Base-by-base conservation (phyloP, 2,888 invertebrate genomes). In the Neoaliturus tenellus region DNA sequence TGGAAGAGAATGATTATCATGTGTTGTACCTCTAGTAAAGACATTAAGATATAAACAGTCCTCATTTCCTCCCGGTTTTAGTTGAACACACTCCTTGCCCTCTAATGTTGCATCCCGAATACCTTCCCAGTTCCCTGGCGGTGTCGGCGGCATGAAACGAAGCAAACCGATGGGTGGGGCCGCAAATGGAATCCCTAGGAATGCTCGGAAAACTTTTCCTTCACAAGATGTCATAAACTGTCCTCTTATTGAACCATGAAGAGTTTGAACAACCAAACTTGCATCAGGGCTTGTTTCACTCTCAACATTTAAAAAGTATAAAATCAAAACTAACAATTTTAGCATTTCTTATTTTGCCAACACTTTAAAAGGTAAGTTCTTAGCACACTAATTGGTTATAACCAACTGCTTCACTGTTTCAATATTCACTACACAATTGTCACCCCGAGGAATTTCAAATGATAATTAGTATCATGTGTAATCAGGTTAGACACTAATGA, bases 21-120 rank as follows among this genome's bases (percentile, higher is more conserved):
- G 41, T 5, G 0, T 17, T 14, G 23, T 41, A 5, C 51, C 62
- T n/a, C 55, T 67, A 25, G 84, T 84, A 35, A 82, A 82, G 33
- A 84, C 67, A 75, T 84, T 84, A 8, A 84, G 81, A 58, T 82
- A 82, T 5, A 84, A 62, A n/a, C 84, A 84, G 33, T 84, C 82
- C 25, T 84, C 84, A 55, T 8, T 12, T 4, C 78, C 78, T 5
- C 33, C 35, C 20, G 28, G 31, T 12, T 55, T 48, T 6, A 48
- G 6, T 28, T 78, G 78, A 17, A 78, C 23, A 55, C 78, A 78
- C 10, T 17, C 33, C 12, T 78, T 78, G 33, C 78, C 78, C 55
- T 78, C 33, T 17, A 33, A 12, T 33, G 55, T 78, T 2, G 78
- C 78, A 33, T 78, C 20, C 28, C 55, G 51, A 35, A 23, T n/a